Percentiles rank a stretch among this genome's conserved stretches.
Evolutionary conservation across 2,113 vertebrate genomes (phyloP).

Genomic region (Anarhynchus alexandrinus): DNA sequence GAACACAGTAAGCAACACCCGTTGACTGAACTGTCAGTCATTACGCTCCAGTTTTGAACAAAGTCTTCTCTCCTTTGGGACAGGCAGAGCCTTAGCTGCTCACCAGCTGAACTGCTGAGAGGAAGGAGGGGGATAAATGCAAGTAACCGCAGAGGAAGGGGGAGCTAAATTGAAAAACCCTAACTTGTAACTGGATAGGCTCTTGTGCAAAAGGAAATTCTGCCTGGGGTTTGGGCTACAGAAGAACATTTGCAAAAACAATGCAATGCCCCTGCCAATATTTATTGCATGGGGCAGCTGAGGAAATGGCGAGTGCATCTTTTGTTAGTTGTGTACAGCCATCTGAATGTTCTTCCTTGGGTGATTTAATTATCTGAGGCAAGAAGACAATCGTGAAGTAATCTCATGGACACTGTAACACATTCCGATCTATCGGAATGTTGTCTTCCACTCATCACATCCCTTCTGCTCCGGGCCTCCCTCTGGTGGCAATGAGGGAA

Average conservation of each 20-base stretch:
- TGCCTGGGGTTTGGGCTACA: neutral
- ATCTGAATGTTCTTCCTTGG: neutral
- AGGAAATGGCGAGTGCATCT: neutral
- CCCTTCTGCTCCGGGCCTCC: neutral
- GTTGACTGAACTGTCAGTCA: neutral
- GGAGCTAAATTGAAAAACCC: neutral
- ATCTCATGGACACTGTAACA: neutral
- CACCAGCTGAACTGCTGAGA: neutral
- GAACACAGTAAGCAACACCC: neutral
- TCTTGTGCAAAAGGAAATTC: neutral
- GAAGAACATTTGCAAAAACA: neutral
- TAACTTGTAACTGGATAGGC: neutral
- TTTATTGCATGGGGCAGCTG: neutral
- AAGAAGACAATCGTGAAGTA: neutral
- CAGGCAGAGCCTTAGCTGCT: neutral
- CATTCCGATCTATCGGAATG: accelerated
- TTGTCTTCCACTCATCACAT: neutral
- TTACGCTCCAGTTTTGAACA: accelerated
- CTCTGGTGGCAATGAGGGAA: neutral
- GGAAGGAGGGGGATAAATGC: neutral
- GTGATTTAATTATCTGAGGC: neutral
- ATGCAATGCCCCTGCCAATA: neutral
- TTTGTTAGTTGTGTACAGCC: neutral
- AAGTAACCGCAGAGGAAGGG: neutral
- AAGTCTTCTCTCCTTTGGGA: neutral